Conservation (phyloP, 2,888 invertebrate species). For the Eurytoma adleriae region DNA sequence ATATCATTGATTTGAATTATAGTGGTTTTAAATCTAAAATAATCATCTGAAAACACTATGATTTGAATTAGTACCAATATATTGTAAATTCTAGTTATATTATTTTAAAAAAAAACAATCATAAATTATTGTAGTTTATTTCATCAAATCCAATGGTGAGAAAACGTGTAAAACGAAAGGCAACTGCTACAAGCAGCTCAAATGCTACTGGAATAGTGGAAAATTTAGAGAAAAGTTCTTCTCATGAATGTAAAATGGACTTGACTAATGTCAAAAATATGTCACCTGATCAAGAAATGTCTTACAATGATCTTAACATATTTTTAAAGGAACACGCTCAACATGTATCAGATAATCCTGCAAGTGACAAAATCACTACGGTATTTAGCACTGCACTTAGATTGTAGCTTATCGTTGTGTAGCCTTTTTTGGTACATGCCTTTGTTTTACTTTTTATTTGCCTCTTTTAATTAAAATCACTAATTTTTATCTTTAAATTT, state of each 20-base stretch:
- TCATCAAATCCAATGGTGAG: conserved; percentile 65
- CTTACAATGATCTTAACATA: conserved; percentile 69
- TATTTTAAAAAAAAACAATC: conserved; percentile 22
- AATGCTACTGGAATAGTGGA: conserved; percentile 64
- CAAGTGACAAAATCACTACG: conserved; percentile 68
- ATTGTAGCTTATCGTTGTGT: conserved; percentile 12
- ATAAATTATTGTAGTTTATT: conserved; percentile 59
- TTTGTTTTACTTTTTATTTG: conserved; percentile 37
- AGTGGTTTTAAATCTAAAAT: conserved; percentile 20
- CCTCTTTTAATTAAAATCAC: conserved; percentile 9
- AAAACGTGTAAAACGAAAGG: conserved; percentile 69
- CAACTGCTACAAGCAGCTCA: conserved; percentile 62
- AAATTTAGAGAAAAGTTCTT: conserved; percentile 64
- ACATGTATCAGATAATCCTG: conserved; percentile 63
- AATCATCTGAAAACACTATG: background rate
- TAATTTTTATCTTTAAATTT: too few species aligned
- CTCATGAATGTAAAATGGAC: conserved; percentile 62
- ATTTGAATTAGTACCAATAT: conserved; percentile 8
- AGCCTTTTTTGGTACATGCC: conserved; percentile 9
- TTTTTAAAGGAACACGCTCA: conserved; percentile 70
- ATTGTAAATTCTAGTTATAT: conserved; percentile 2
- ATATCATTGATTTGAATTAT: conserved; percentile 9
- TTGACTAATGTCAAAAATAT: conserved; percentile 63
- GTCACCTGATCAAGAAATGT: conserved; percentile 67
- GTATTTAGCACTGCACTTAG: conserved; percentile 60